Evolutionary conservation across 2,888 invertebrate genomes (phyloP).

Genomic region (Hypomecis punctinalis): DNA sequence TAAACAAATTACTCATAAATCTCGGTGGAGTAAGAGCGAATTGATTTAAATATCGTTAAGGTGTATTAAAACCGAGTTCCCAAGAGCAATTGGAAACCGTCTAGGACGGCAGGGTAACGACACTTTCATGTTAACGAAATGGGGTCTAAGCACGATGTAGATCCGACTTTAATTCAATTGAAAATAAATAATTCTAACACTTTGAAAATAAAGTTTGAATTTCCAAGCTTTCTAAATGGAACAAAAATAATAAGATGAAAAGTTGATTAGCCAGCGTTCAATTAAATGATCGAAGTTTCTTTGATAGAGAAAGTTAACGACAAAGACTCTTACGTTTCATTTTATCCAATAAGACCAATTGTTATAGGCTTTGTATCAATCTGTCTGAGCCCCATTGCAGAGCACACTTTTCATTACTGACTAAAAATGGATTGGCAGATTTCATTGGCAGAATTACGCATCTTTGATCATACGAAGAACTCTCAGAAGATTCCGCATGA

Average conservation of each 20-base stretch:
- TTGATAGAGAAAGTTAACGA: neutral
- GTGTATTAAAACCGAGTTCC: slow-evolving; percentile 26
- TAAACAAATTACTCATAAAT: neutral
- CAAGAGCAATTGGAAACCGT: slow-evolving; percentile 10
- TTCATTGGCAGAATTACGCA: too few species aligned
- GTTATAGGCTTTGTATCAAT: too few species aligned
- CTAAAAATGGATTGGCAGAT: too few species aligned
- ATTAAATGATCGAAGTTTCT: neutral
- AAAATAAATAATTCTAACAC: slow-evolving; percentile 13
- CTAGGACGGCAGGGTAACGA: slow-evolving; percentile 27
- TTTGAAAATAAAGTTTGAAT: slow-evolving; percentile 8
- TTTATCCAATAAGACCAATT: too few species aligned
- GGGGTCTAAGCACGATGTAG: slow-evolving; percentile 7
- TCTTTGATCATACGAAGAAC: too few species aligned
- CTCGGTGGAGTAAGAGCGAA: neutral
- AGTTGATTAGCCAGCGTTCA: neutral
- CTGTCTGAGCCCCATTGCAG: too few species aligned
- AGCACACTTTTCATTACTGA: too few species aligned
- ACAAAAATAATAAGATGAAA: neutral
- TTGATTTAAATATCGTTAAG: slow-evolving; percentile 31
- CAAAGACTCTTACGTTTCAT: too few species aligned
- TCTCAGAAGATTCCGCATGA: too few species aligned
- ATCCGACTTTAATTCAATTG: slow-evolving; percentile 14
- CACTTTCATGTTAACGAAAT: slow-evolving; percentile 11
- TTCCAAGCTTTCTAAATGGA: slow-evolving; percentile 1